phyloP scores from a whole-genome alignment of 2,888 invertebrate genomes.

The Troglohyphantes excavatus region DNA sequence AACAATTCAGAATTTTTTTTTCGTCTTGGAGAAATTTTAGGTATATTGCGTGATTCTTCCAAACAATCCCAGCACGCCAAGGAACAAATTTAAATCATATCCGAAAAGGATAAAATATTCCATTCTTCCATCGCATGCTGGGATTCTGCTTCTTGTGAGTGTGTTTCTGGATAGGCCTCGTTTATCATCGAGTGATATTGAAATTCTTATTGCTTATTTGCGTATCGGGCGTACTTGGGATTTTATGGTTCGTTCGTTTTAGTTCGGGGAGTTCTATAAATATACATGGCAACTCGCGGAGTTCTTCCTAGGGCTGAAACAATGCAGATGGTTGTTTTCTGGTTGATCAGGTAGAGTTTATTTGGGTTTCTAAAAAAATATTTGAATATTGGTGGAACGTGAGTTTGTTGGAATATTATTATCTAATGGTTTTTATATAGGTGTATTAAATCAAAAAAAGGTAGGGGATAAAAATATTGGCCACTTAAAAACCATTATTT shows the following conservation, averaged over 20 bases:
- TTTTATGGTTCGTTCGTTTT: neutral
- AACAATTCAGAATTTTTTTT: slow-evolving; percentile 34
- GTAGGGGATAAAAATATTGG: too few relatives aligned
- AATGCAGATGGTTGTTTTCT: neutral
- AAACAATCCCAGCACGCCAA: slow-evolving; percentile 7
- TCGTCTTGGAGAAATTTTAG: neutral
- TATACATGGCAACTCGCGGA: neutral
- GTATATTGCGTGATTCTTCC: neutral
- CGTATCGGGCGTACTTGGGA: neutral
- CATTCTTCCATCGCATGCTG: slow-evolving; percentile 13
- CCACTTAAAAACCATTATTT: too few relatives aligned
- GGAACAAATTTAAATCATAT: slow-evolving; percentile 42
- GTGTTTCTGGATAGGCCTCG: neutral
- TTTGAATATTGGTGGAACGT: too few relatives aligned
- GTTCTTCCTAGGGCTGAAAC: too few relatives aligned
- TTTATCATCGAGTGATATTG: slow-evolving; percentile 10
- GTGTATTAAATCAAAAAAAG: too few relatives aligned
- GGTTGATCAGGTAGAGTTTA: neutral
- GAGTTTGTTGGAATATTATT: too few relatives aligned
- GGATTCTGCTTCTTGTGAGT: neutral
- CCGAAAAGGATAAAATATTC: slow-evolving; percentile 31
- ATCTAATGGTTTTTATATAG: too few relatives aligned
- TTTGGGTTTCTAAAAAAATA: neutral
- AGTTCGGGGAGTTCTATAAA: neutral
- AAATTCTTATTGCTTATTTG: slow-evolving; percentile 48